phyloP scores from a whole-genome alignment of 2,888 invertebrate genomes.

The Micoletzkya japonica region DNA sequence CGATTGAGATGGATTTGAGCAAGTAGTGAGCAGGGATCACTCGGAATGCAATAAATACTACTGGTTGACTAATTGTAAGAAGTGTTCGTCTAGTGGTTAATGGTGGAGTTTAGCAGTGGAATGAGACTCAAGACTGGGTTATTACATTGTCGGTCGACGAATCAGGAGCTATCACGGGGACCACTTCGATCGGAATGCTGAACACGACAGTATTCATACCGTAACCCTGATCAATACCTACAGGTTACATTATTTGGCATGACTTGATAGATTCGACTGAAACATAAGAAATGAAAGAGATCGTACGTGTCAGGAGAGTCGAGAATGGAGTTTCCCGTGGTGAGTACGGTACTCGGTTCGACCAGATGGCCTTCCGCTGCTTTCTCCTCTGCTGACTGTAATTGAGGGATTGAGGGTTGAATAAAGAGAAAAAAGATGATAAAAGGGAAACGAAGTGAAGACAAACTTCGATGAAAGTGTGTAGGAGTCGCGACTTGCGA shows the following conservation, averaged over 20 bases:
- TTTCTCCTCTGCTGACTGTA: constrained; percentile 19
- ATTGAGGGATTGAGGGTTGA: neutral
- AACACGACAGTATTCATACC: neutral
- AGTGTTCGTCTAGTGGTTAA: no score
- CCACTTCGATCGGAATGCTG: constrained; percentile 2
- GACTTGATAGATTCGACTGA: neutral
- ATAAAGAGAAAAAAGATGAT: neutral
- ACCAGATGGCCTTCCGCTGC: constrained; percentile 9
- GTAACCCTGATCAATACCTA: neutral
- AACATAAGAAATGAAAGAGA: neutral
- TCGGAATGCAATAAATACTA: no score
- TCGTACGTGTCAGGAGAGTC: constrained; percentile 11
- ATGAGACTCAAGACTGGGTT: neutral
- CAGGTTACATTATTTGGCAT: neutral
- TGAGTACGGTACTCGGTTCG: neutral
- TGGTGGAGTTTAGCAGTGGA: no score
- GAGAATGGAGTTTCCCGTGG: constrained; percentile 7
- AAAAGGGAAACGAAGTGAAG: neutral
- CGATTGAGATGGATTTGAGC: no score
- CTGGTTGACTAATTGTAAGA: no score
- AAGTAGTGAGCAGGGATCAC: no score
- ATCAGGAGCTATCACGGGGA: constrained; percentile 10
- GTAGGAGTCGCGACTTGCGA: constrained; percentile 42
- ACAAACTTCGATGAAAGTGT: constrained; percentile 39
- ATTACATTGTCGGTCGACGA: constrained; percentile 27